These are phyloP conservation scores for Virgularia gustaviana DNA, from an alignment of 92 coral and sea anemone genomes.

Conservation along the genomic window DNA sequence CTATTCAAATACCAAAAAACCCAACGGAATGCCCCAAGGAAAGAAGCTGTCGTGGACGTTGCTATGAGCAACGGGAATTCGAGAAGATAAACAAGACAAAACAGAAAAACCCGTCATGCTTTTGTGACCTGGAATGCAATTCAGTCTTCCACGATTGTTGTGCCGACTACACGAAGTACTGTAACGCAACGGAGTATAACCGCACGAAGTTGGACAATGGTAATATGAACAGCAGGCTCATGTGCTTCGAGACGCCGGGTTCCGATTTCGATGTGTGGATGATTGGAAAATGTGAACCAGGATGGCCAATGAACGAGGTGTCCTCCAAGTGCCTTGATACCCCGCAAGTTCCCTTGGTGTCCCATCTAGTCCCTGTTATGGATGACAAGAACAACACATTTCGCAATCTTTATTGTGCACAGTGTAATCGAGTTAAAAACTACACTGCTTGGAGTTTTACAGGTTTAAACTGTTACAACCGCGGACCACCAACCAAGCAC, in stretches of 20 bases:
- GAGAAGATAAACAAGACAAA: neutral
- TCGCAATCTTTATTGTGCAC: conserved; percentile 10
- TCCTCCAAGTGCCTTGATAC: neutral
- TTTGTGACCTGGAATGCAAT: conserved; percentile 13
- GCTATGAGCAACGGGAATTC: neutral
- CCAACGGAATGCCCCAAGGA: neutral
- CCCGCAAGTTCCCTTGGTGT: neutral
- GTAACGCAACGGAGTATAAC: neutral
- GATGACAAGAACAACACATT: conserved; percentile 8
- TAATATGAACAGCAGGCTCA: neutral
- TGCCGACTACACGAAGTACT: conserved; percentile 5
- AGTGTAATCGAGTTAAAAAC: neutral
- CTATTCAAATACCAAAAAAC: too few relatives aligned
- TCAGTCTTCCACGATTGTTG: conserved; percentile 12
- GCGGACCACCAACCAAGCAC: neutral
- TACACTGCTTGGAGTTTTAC: neutral
- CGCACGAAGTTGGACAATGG: neutral
- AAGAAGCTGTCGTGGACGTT: conserved; percentile 1
- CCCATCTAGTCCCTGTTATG: neutral
- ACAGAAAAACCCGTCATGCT: neutral
- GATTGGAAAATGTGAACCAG: neutral
- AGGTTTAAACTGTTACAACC: neutral
- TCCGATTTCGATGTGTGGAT: neutral
- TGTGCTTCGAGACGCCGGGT: neutral
- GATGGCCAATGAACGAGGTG: neutral